Evolutionary conservation across 2,888 invertebrate species (phyloP).

Genomic region (Torymus texanus): DNA sequence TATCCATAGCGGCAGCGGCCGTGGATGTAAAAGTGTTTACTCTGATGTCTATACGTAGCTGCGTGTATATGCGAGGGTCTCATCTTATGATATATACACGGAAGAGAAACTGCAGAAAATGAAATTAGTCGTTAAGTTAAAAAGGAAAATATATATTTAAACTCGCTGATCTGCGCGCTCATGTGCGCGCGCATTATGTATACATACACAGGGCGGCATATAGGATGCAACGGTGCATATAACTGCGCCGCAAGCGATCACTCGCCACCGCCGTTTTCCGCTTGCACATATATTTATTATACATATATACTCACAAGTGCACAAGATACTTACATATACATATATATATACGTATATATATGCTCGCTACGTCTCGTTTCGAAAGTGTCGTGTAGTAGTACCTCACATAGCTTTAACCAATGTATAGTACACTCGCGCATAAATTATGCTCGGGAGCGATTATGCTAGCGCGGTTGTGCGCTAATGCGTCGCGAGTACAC

Average conservation of each 20-base stretch:
- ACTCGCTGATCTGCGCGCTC: conserved; percentile 15
- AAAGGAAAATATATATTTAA: conserved; percentile 16
- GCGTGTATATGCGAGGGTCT: background rate
- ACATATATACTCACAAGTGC: too few species aligned
- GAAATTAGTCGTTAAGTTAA: conserved; percentile 32
- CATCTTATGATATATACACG: background rate
- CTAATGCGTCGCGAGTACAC: background rate
- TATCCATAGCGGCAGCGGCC: background rate
- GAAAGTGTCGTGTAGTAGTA: conserved; percentile 40
- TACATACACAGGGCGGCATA: background rate
- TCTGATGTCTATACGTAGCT: too few species aligned
- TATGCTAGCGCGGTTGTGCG: background rate
- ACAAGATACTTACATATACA: too few species aligned
- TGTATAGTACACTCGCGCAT: background rate
- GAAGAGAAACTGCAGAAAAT: conserved; percentile 31
- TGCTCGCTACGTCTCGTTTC: conserved; percentile 10
- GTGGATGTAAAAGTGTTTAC: conserved; percentile 34
- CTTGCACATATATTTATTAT: too few species aligned
- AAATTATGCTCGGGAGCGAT: conserved; percentile 18
- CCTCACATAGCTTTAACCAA: conserved; percentile 25
- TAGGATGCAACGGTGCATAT: background rate
- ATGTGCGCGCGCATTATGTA: background rate
- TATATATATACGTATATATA: background rate
- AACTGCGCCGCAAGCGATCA: conserved; percentile 18
- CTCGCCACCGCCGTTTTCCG: background rate